A percentile compares a stretch with the other conserved stretches of the same genome.
Evolutionary conservation across 2,113 vertebrate genomes (phyloP).

Genomic region (Oreochromis tanganicae): DNA sequence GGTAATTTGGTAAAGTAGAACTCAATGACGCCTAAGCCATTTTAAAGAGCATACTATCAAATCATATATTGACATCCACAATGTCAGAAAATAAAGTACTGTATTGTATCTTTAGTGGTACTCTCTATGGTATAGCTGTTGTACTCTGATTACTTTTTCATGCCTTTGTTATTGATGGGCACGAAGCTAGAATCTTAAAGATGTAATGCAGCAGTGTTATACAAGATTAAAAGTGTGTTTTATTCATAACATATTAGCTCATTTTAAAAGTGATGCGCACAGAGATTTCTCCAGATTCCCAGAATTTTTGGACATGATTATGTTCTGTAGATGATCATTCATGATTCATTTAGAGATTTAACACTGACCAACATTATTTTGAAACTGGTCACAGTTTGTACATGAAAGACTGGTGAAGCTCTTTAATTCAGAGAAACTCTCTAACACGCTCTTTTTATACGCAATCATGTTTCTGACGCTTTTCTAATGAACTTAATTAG

Average conservation of each 20-base stretch:
- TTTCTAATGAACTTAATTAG: background rate
- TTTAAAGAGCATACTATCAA: background rate
- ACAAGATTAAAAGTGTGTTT: background rate
- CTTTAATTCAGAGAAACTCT: background rate
- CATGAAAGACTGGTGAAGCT: background rate
- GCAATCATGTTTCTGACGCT: rapidly evolving
- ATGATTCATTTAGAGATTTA: background rate
- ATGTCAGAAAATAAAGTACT: background rate
- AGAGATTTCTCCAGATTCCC: background rate
- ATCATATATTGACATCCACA: background rate
- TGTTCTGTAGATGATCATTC: background rate
- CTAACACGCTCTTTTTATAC: rapidly evolving
- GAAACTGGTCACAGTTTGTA: background rate
- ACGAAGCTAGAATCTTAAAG: background rate
- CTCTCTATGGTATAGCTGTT: background rate
- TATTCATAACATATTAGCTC: background rate
- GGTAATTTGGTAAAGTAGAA: background rate
- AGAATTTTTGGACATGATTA: background rate
- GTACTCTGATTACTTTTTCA: background rate
- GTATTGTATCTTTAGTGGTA: background rate
- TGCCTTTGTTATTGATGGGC: background rate
- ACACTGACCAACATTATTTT: background rate
- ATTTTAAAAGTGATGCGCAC: background rate
- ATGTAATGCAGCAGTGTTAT: background rate
- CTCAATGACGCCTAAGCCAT: background rate